These are phyloP conservation scores for Pipistrellus pipistrellus DNA, from an alignment of 2,797 vertebrate genomes.

Conservation along the genomic window DNA sequence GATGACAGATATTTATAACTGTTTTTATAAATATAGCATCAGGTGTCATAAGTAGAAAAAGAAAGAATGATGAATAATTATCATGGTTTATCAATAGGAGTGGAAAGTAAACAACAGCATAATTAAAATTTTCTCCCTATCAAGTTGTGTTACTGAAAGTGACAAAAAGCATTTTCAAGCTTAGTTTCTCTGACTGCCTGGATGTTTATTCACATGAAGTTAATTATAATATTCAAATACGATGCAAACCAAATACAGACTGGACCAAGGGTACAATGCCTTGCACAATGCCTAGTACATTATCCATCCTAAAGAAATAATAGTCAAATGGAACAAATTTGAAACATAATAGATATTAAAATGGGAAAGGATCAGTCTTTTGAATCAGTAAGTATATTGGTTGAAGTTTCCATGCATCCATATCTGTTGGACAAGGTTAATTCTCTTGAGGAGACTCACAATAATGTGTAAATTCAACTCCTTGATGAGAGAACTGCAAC, in stretches of 20 bases:
- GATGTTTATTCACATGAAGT: constrained; percentile 40
- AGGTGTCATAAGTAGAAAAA: not conserved
- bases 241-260: not conserved
- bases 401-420: not conserved
- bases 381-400: not conserved
- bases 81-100: not conserved
- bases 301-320: not conserved
- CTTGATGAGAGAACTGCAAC: not conserved
- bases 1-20: not conserved
- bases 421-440: not conserved
- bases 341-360: constrained; percentile 22
- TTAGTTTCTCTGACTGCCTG: not conserved
- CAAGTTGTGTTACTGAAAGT: constrained; percentile 45
- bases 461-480: not conserved
- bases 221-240: not conserved
- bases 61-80: not conserved
- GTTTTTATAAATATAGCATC: not conserved
- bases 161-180: not conserved
- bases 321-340: constrained; percentile 3
- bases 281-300: not conserved
- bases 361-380: constrained; percentile 12
- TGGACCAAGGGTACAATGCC: not conserved
- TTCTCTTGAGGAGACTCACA: not conserved
- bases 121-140: constrained; percentile 62
- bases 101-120: not conserved